phyloP scores from a whole-genome alignment of 2,113 vertebrate genomes.

The Pseudopodoces humilis region DNA sequence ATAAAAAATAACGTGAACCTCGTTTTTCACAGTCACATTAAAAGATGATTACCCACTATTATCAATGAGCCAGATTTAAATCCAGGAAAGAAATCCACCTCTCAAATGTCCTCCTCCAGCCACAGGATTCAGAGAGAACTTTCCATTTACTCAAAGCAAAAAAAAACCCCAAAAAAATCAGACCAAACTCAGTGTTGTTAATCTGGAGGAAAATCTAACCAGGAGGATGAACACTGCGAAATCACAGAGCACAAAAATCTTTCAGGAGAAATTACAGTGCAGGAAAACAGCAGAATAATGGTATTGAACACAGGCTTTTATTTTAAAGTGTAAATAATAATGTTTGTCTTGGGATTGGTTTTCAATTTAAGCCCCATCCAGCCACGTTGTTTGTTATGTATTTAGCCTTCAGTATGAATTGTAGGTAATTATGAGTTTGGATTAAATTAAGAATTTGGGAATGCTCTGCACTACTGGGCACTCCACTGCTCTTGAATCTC shows the following conservation, averaged over 20 bases:
- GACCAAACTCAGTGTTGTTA: background rate
- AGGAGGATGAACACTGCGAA: background rate
- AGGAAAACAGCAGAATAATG: background rate
- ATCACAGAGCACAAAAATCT: background rate
- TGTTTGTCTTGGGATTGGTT: conserved; percentile 1
- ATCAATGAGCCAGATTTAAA: background rate
- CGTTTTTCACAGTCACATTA: background rate
- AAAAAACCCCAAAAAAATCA: background rate
- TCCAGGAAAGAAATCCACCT: background rate
- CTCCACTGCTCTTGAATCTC: background rate
- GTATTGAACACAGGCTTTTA: conserved; percentile 1
- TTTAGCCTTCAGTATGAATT: background rate
- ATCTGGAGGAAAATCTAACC: background rate
- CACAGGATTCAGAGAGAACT: background rate
- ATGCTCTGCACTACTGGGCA: background rate
- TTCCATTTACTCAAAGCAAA: background rate
- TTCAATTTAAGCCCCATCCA: background rate
- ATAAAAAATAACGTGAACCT: too few species aligned
- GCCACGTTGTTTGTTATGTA: background rate
- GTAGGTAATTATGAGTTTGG: background rate
- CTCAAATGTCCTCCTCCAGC: background rate
- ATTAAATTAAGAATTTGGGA: background rate
- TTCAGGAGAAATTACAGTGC: conserved; percentile 22
- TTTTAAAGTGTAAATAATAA: conserved; percentile 34
- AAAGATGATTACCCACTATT: background rate